Evolutionary conservation across 2,113 vertebrate genomes (phyloP).

Genomic region (Raja brachyura): DNA sequence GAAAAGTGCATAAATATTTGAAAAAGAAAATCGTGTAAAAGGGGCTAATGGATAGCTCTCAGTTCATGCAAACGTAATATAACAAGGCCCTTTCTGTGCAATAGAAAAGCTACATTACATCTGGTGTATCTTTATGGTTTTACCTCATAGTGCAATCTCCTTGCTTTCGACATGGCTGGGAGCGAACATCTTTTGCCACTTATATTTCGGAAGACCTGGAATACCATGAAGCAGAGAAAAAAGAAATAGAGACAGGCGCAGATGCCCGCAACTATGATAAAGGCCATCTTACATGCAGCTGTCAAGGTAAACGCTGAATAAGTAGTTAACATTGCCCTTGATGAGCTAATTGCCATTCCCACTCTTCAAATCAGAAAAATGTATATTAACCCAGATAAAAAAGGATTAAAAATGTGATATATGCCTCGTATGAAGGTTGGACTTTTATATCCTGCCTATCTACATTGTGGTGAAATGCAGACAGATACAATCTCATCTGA

Average conservation of each 20-base stretch:
- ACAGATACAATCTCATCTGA: neutral
- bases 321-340: neutral
- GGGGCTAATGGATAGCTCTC: neutral
- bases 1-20: neutral
- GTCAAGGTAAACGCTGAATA: constrained; percentile 46
- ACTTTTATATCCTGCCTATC: neutral
- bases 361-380: neutral
- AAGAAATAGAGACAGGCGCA: constrained; percentile 96
- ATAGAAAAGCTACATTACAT: neutral
- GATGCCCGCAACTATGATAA: constrained; percentile 92
- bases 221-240: constrained; percentile 97
- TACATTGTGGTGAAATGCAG: neutral
- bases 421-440: neutral
- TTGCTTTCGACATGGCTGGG: constrained; percentile 87
- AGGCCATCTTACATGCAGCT: constrained; percentile 74
- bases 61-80: neutral
- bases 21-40: neutral
- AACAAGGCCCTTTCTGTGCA: neutral
- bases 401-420: too few species aligned
- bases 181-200: constrained; percentile 83
- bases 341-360: neutral
- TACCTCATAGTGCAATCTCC: constrained; percentile 90
- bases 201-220: constrained; percentile 95
- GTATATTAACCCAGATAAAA: neutral
- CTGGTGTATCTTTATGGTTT: neutral